Base-by-base conservation (phyloP, 2,888 invertebrate species). In the Raillietiella orientalis region DNA sequence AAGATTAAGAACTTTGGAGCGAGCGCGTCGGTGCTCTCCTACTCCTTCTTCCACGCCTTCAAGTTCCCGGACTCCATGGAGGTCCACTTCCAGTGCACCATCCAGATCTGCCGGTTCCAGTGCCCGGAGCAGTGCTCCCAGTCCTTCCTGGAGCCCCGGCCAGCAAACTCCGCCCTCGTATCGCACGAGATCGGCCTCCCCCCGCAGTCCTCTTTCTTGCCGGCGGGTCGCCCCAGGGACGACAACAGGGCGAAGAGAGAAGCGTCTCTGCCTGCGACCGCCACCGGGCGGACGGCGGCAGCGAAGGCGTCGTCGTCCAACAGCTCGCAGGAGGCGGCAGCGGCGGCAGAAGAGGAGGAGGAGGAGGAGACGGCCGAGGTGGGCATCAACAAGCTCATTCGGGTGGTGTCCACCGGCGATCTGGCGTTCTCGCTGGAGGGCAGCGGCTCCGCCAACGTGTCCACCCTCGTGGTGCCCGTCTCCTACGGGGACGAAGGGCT, bases 61-160 rank as follows among this genome's bases (percentile, higher is more conserved):
- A 82, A 82, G 43, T 82, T 82, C 53, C 82, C 82, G 1, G 82
- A 82, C 41, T 77, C 77, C 2, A 82, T 82, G 79, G 79, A 82
- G 44, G 82, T 82, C 1, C 79, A 82, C 44, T 82, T 82, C 56
- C 77, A 79, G 44, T 82, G 79, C 44, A 79, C 79, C 16, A 79
- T 82, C 33, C 79, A 82, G 45, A 79, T 82, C 38, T 82, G 82
- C 44, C 58, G 79, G 36, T 74, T 75, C 40, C 70, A 75, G 38
- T 82, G 82, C 39, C 82, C 82, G 1, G 79, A 79, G 35, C 82
- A 82, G 41, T 82, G 79, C 41, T 66, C 71, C 9, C 36, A 34
- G 11, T 35, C 31, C 13, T 35, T 31, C 13, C 28, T 13, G 29
- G 29, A 10, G 30, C 29, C 16, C 29, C 26, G 25, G 30, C 33